Percentiles rank a stretch among this genome's conserved stretches.
These are phyloP conservation scores for Cinclus cinclus DNA, from an alignment of 2,113 vertebrate species.

Conservation along the genomic window DNA sequence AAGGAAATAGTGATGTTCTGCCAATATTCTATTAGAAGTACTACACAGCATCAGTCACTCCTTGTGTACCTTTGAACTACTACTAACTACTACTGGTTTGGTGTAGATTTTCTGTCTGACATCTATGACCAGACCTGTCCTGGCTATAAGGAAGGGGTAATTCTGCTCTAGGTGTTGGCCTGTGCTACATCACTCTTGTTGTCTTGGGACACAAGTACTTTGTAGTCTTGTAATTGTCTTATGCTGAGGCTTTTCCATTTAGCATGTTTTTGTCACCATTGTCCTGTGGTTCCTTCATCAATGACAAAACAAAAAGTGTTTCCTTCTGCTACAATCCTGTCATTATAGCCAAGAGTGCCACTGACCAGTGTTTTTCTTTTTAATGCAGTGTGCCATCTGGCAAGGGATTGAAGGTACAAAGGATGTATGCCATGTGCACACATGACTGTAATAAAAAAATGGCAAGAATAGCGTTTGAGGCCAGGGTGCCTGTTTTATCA, in stretches of 20 bases:
- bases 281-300: background rate
- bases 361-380: background rate
- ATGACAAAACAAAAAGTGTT: background rate
- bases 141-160: background rate
- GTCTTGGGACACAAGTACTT: background rate
- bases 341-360: background rate
- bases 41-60: background rate
- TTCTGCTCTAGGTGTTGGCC: background rate
- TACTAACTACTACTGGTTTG: background rate
- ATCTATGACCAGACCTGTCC: background rate
- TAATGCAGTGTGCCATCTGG: background rate
- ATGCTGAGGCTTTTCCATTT: background rate
- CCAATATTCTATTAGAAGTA: background rate
- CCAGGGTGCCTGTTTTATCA: background rate
- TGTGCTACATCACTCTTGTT: background rate
- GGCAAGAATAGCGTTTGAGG: background rate
- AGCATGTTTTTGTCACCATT: background rate
- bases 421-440: background rate
- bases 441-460: background rate
- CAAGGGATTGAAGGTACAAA: background rate
- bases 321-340: background rate
- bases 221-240: background rate
- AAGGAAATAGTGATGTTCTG: background rate
- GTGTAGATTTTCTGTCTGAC: background rate
- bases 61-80: background rate